Evolutionary conservation across 1,140 invertebrate genomes (phyloP), one percentile per base, ranked within the genome.

Genomic region (Drosophila azteca): DNA sequence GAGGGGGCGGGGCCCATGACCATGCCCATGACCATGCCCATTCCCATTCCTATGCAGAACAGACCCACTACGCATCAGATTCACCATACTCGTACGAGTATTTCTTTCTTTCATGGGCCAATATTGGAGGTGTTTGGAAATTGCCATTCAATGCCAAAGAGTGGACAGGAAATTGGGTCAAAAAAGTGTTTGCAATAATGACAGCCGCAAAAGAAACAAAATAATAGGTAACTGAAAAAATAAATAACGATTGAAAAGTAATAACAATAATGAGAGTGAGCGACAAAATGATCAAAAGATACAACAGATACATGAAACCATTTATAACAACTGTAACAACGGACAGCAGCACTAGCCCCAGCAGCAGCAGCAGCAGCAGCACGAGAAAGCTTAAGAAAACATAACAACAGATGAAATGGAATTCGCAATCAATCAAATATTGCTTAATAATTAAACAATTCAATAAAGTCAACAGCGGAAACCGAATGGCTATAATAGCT

Each of bases 371-470:
- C 58, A 72, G 60, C 53, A 49, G 67, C 60, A 54, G 58, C 64
- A 60, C 72, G 71, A 83, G 76, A 89, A 89, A 79, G 82, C 83
- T 81, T 84, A 85, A 85, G 77, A 77, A 77, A 87, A 81, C 67
- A 85, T 80, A 78, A 79, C 75, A 79, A 87, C 60, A 79, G 70
- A 82, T 72, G 79, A 77, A 83, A 90, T 66, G 83, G 70, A 90
- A 90, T 90, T 90, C 53, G 88, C 87, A 87, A 90, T 90, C 87
- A 90, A 90, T 90, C 87, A 90, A 88, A 90, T 90, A 80, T 90
- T 90, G 87, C 87, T 90, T 87, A 90, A 90, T 87, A 90, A 90
- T 90, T 90, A 77, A 88, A 83, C 87, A 90, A 90, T 90, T 90
- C 78, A 89, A 90, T 81, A 85, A 81, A 81, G 80, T 79, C 82